A percentile compares a stretch with the other conserved stretches of the same genome.
Conservation (phyloP, 2,113 vertebrate genomes). For the Piaya cayana region DNA sequence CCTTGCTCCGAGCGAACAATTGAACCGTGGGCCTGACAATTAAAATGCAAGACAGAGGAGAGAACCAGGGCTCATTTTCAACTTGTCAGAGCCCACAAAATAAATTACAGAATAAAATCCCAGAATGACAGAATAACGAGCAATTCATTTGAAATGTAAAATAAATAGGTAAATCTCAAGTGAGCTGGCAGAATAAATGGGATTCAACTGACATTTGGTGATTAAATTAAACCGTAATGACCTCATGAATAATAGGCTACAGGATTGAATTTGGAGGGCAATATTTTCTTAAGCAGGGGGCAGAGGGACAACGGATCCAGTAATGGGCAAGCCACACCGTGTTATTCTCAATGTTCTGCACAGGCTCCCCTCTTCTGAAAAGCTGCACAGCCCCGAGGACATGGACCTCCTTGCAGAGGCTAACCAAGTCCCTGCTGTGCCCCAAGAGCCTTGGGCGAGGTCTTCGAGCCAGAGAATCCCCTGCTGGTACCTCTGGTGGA, state of each 20-base stretch:
- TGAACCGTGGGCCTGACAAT: background rate
- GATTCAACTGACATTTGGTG: constrained; percentile 73
- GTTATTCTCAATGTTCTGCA: background rate
- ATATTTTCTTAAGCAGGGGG: constrained; percentile 27
- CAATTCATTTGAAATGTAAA: constrained; percentile 79
- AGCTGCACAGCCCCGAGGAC: background rate
- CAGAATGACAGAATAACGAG: constrained; percentile 75
- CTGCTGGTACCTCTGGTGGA: background rate
- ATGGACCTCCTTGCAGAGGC: rapidly evolving
- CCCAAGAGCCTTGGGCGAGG: background rate
- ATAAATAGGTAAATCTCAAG: constrained; percentile 79
- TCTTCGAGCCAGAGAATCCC: background rate
- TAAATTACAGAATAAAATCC: constrained; percentile 75
- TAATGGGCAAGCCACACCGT: background rate
- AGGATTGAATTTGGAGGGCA: constrained; percentile 24
- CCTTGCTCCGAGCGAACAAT: background rate
- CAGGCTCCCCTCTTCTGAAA: background rate
- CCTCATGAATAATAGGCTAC: constrained; percentile 61
- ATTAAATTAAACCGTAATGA: constrained; percentile 80
- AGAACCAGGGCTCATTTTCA: constrained; percentile 53
- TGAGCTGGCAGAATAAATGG: constrained; percentile 73
- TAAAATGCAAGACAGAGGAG: constrained; percentile 31
- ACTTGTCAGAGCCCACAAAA: constrained; percentile 64
- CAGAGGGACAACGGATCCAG: background rate
- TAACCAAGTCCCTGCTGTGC: background rate